Base-by-base conservation (phyloP, 2,888 invertebrate genomes). In the Cataglyphis albicans region DNA sequence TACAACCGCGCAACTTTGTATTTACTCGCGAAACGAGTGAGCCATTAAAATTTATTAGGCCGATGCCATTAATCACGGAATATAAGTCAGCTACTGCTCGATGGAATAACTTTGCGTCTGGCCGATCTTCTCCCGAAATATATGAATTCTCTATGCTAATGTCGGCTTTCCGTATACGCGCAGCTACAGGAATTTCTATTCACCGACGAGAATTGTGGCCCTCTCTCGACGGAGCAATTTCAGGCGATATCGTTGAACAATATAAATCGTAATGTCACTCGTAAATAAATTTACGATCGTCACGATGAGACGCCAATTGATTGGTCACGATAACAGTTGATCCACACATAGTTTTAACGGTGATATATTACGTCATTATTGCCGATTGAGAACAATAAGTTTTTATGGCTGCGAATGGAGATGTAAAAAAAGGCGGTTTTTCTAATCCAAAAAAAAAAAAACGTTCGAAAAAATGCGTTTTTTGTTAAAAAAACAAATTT, bases 91-190 rank as follows among this genome's bases (percentile, higher is more conserved):
- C 1, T n/a, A 61, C n/a, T 61, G 55, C 63, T 74, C 75, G 63
- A 32, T 57, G 81, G 78, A 88, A 82, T 83, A 84, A 68, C 86
- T 84, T 86, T 64, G 38, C 64, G 35, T 70, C 52, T 70, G 38
- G 44, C 63, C 83, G 73, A 82, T 84, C 85, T 84, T 76, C 82
- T 85, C 74, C 57, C 84, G 88, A 88, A 84, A 86, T 88, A 52
- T 52, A 88, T 88, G 84, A 88, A 86, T 88, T 88, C 75, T 88
- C 73, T 82, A 86, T 88, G 88, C 86, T 88, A 88, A 88, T 88
- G 65, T 15, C 52, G 25, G 57, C 67, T 61, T 48, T 29, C 29
- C 55, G 48, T 57, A 9, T 70, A 52, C 59, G 61, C 59, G 52
- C 73, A 83, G 75, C 70, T 78, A 65, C 35, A 76, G 74, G 61